These are phyloP conservation scores for Neosilurus mollespiculum DNA, from an alignment of 2,797 vertebrate genomes.

Conservation along the genomic window DNA sequence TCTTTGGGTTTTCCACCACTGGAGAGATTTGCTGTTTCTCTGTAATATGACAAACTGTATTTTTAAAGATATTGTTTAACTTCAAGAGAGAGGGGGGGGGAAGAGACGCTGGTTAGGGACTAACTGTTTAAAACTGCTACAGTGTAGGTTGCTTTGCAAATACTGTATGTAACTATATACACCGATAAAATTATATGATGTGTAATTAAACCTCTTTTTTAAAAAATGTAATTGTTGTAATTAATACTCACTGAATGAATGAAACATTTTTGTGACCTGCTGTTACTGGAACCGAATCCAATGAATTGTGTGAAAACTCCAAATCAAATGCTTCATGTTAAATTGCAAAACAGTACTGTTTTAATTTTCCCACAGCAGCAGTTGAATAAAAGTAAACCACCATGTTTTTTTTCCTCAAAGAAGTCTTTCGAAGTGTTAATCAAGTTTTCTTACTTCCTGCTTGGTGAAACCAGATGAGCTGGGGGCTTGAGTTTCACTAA, in stretches of 20 bases:
- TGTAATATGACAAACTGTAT: background rate
- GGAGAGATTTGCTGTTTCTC: background rate
- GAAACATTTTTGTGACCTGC: background rate
- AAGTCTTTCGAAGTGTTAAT: background rate
- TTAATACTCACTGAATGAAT: no score
- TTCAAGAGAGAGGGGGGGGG: background rate
- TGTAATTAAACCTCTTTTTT: background rate
- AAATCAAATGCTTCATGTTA: background rate
- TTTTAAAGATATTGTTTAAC: background rate
- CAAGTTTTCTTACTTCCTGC: conserved; percentile 65
- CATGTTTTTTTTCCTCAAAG: background rate
- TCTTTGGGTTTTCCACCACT: background rate
- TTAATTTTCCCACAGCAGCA: background rate
- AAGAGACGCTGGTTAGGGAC: background rate
- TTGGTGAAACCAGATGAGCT: conserved; percentile 43
- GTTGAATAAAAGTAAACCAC: no score
- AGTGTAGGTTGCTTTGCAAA: background rate
- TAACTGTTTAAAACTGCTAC: background rate
- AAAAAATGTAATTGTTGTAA: background rate
- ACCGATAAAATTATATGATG: background rate
- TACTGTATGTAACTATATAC: background rate
- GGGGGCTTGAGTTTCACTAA: conserved; percentile 27
- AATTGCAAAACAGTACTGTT: background rate
- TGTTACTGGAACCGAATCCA: background rate
- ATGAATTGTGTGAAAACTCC: background rate